phyloP scores from a whole-genome alignment of 2,888 invertebrate genomes.

The Cephus runcator region DNA sequence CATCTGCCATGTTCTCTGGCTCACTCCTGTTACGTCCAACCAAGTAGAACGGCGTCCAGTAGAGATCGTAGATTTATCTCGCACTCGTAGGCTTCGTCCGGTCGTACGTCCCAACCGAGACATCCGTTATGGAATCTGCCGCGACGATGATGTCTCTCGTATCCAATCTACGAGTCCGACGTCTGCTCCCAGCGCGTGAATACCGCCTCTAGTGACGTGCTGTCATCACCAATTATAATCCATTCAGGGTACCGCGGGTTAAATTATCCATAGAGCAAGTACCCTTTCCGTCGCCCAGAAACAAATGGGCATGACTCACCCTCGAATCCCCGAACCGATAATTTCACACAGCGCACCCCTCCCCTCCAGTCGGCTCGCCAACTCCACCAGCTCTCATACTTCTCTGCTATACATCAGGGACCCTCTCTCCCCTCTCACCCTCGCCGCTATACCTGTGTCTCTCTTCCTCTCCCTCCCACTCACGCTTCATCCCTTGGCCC shows the following conservation, averaged over 20 bases:
- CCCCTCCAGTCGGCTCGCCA: too few species aligned
- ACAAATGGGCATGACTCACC: constrained; percentile 48
- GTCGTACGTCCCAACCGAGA: too few species aligned
- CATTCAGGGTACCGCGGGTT: constrained; percentile 53
- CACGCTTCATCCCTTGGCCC: constrained; percentile 14
- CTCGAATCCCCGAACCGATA: constrained; percentile 21
- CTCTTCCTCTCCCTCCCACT: constrained; percentile 15
- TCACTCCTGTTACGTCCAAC: too few species aligned
- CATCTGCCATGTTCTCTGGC: too few species aligned
- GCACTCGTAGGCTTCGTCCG: too few species aligned
- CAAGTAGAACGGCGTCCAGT: too few species aligned
- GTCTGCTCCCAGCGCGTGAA: constrained; percentile 6
- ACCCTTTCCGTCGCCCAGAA: constrained; percentile 23
- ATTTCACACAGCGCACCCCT: neutral
- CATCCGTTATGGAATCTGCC: too few species aligned
- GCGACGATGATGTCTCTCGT: neutral
- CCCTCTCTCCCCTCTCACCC: too few species aligned
- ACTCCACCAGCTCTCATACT: too few species aligned
- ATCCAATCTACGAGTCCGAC: constrained; percentile 4
- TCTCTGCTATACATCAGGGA: too few species aligned
- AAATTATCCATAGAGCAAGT: constrained; percentile 52
- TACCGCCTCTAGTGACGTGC: constrained; percentile 39
- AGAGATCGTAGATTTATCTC: too few species aligned
- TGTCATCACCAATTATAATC: constrained; percentile 62
- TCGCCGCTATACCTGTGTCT: constrained; percentile 1